Conservation (phyloP, 2,888 invertebrate genomes). For the Anorthoa munda region DNA sequence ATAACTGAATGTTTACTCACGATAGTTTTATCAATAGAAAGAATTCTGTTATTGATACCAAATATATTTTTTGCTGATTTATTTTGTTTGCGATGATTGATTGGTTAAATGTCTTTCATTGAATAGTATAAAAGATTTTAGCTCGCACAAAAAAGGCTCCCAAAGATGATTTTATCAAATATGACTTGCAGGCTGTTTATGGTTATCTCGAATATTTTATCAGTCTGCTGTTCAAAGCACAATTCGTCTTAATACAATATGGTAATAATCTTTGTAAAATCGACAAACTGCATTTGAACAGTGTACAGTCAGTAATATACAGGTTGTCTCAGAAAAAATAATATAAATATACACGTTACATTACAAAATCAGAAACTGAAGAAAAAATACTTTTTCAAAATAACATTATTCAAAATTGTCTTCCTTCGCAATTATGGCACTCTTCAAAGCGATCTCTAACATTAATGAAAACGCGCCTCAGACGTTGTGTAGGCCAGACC, state of each 20-base stretch:
- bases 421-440: no score
- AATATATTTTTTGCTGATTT: constrained; percentile 18
- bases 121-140: background rate
- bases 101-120: background rate
- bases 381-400: no score
- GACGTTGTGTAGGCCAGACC: no score
- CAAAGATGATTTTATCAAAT: background rate
- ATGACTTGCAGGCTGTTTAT: constrained; percentile 5
- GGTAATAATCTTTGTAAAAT: background rate
- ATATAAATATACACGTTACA: no score
- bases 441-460: no score
- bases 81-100: background rate
- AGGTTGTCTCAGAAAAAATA: no score
- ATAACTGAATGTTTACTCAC: constrained; percentile 55
- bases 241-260: background rate
- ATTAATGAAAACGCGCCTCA: no score
- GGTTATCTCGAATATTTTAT: constrained; percentile 22
- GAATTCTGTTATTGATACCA: constrained; percentile 13
- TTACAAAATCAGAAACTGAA: no score
- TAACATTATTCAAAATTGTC: no score
- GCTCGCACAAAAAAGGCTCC: background rate
- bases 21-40: constrained; percentile 48
- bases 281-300: background rate
- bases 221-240: background rate
- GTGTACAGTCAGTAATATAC: background rate